Evolutionary conservation across 2,888 invertebrate species (phyloP).

Genomic region (Amitus sp.): DNA sequence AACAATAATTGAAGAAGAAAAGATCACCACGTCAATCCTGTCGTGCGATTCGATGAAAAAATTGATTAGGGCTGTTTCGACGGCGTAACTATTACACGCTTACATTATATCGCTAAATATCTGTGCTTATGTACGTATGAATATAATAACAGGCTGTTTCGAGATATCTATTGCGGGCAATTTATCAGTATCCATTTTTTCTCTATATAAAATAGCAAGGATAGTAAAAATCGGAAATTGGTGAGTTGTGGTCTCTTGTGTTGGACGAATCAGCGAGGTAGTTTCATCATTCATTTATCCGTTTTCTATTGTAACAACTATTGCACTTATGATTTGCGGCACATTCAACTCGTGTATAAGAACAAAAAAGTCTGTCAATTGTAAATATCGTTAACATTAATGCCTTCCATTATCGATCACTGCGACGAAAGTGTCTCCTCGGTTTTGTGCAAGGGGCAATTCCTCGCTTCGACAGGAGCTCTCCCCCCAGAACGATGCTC

Average conservation of each 20-base stretch:
- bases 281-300: conserved; percentile 45
- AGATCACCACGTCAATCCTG: neutral
- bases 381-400: conserved; percentile 50
- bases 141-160: conserved; percentile 36
- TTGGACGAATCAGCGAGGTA: conserved; percentile 58
- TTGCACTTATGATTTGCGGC: conserved; percentile 64
- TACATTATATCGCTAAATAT: conserved; percentile 3
- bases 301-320: conserved; percentile 64
- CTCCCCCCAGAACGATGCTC: conserved; percentile 51
- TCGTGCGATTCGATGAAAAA: neutral
- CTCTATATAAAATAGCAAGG: neutral
- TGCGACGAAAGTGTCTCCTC: conserved; percentile 34
- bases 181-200: neutral
- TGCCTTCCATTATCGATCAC: conserved; percentile 48
- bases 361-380: conserved; percentile 51
- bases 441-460: conserved; percentile 57
- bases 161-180: conserved; percentile 26
- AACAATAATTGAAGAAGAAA: neutral
- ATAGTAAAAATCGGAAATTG: conserved; percentile 13
- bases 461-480: conserved; percentile 61
- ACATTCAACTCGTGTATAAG: conserved; percentile 43
- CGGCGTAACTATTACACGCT: conserved; percentile 8
- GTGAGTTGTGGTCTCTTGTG: conserved; percentile 32
- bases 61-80: neutral
- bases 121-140: conserved; percentile 18